Percentiles rank a stretch among this genome's conserved stretches.
Evolutionary conservation across 2,113 vertebrate species (phyloP).

Genomic region (Oryzias curvinotus): DNA sequence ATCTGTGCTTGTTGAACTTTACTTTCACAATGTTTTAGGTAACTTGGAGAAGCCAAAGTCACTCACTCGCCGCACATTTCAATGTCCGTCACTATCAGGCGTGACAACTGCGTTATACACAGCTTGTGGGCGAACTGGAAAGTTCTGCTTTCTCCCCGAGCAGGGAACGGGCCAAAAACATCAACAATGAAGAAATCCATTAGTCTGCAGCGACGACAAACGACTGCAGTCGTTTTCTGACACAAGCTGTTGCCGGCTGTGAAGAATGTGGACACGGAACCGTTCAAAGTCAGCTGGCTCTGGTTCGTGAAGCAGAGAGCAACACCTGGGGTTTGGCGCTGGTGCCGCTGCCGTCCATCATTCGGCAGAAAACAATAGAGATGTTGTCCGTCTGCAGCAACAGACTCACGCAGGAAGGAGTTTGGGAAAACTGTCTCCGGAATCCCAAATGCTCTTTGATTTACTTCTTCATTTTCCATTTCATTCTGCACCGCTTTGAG

Average conservation of each 20-base stretch:
- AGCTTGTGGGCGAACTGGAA: not conserved
- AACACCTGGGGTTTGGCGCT: constrained; percentile 36
- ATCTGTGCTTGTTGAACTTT: not conserved
- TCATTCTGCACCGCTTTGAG: not conserved
- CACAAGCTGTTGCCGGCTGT: not conserved
- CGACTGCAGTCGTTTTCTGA: not conserved
- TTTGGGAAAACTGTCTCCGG: constrained; percentile 66
- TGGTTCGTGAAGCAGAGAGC: not conserved
- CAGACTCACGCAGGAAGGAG: constrained; percentile 72
- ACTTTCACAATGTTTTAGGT: not conserved
- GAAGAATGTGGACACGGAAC: not conserved
- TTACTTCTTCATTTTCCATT: constrained; percentile 18
- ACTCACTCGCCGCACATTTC: not conserved
- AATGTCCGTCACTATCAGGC: not conserved
- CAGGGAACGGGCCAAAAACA: constrained; percentile 20
- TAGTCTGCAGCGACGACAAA: constrained; percentile 17
- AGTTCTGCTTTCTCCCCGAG: constrained; percentile 10
- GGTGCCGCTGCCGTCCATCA: constrained; percentile 23
- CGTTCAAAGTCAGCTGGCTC: not conserved
- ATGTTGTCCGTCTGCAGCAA: constrained; percentile 60
- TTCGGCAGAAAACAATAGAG: constrained; percentile 70
- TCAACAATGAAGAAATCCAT: constrained; percentile 4
- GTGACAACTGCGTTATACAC: constrained; percentile 11
- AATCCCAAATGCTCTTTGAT: constrained; percentile 24
- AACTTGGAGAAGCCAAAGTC: not conserved